These are phyloP conservation scores for Vicugna pacos DNA, from an alignment of 2,113 vertebrate genomes.

Conservation along the genomic window DNA sequence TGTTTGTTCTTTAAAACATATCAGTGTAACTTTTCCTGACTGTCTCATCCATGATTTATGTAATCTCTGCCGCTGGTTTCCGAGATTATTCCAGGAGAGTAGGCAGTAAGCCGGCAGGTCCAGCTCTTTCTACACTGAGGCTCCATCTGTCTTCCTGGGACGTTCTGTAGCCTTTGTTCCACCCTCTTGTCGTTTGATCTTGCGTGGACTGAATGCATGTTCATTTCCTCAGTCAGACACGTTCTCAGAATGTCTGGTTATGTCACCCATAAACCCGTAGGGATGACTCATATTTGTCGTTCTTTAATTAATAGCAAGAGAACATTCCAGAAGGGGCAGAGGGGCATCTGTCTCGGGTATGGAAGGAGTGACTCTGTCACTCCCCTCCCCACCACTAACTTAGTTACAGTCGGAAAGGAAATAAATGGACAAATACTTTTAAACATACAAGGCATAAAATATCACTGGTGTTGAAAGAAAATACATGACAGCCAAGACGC, in stretches of 20 bases:
- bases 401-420: neutral
- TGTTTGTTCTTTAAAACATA: neutral
- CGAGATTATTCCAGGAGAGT: neutral
- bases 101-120: neutral
- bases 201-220: neutral
- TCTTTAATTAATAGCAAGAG: constrained; percentile 65
- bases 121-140: neutral
- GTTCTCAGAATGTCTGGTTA: constrained; percentile 57
- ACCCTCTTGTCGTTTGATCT: neutral
- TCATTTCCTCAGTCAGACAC: constrained; percentile 33
- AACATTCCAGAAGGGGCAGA: constrained; percentile 61
- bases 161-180: neutral
- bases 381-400: neutral
- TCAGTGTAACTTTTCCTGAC: neutral
- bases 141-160: neutral
- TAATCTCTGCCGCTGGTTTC: neutral
- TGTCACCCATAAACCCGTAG: neutral
- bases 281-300: constrained; percentile 68
- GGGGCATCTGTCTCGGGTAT: constrained; percentile 1
- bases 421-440: neutral
- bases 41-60: neutral
- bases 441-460: neutral
- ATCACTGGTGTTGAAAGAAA: neutral
- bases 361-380: constrained; percentile 8
- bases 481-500: neutral